phyloP scores from a whole-genome alignment of 2,113 vertebrate genomes.

The Phaetusa simplex region DNA sequence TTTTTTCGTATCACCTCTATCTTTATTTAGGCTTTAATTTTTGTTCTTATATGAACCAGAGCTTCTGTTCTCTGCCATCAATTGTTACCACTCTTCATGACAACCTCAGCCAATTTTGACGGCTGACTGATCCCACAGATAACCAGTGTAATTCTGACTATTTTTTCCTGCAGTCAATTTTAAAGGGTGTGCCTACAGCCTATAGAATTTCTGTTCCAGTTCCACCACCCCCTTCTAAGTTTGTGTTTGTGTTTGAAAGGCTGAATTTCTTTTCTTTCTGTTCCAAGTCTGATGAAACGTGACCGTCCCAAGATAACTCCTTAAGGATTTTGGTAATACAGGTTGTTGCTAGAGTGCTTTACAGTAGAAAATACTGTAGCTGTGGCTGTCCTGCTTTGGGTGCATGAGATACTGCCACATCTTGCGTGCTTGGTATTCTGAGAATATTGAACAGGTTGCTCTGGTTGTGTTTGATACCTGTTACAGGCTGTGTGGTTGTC shows the following conservation, averaged over 20 bases:
- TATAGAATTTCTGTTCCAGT: neutral
- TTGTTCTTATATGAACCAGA: neutral
- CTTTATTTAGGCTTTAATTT: neutral
- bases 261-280: neutral
- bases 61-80: neutral
- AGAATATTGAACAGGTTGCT: neutral
- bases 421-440: neutral
- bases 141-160: neutral
- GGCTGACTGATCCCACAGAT: neutral
- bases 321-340: neutral
- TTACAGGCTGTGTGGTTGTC: neutral
- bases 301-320: neutral
- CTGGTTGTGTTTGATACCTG: neutral
- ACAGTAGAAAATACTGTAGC: neutral
- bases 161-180: neutral
- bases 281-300: neutral
- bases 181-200: neutral
- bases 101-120: neutral
- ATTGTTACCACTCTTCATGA: neutral
- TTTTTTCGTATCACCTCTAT: neutral
- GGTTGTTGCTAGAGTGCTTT: neutral
- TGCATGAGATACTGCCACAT: neutral
- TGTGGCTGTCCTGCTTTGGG: neutral
- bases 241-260: neutral
- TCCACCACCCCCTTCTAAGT: rapidly evolving